Evolutionary conservation across 2,797 vertebrate species (phyloP), one percentile per base, ranked within the genome.

Genomic region (Rhabdophis nuchalis): DNA sequence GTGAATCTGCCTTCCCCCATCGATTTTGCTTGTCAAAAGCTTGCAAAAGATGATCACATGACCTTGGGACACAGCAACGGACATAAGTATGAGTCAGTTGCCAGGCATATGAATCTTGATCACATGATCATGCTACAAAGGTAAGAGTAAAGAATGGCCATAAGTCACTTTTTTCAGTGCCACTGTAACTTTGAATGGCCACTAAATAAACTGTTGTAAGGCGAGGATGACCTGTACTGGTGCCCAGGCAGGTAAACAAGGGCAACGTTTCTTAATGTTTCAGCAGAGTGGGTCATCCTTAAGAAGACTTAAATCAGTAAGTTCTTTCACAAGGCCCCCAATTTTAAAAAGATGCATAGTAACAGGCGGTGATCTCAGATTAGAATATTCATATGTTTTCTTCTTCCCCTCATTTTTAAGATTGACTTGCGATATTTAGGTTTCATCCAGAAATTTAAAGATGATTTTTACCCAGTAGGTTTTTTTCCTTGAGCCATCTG

Each of bases 351-450:
- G 50, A 93, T 94, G 87, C 0, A 2, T 86, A 91, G 68, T 61
- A 93, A 89, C 27, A 93, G 90, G 29, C 60, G 94, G 87, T 57
- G 27, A 94, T 92, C 93, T 93, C 57, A 91, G 92, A 72, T 93
- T 68, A 88, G 88, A 92, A 92, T 93, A 90, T 93, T 94, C 86
- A n/a, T 90, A 90, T 36, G 18, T 94, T 94, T 61, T 91, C 20
- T 58, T 91, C 20, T 91, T 94, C 90, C 77, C 54, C 11, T 91
- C 68, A 41, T 93, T 93, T 92, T 93, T 20, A 91, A 95, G 94
- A 88, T 90, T 56, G 87, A 85, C 41, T 92, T 95, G 4, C 92
- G 92, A 14, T 50, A 95, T 93, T 92, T 95, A 91, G 64, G 41
- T 91, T 77, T 29, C 68, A 61, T 92, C 58, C 85, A 91, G 91